These are phyloP conservation scores for Meandrusa payeni DNA, from an alignment of 2,888 invertebrate species.

Conservation along the genomic window DNA sequence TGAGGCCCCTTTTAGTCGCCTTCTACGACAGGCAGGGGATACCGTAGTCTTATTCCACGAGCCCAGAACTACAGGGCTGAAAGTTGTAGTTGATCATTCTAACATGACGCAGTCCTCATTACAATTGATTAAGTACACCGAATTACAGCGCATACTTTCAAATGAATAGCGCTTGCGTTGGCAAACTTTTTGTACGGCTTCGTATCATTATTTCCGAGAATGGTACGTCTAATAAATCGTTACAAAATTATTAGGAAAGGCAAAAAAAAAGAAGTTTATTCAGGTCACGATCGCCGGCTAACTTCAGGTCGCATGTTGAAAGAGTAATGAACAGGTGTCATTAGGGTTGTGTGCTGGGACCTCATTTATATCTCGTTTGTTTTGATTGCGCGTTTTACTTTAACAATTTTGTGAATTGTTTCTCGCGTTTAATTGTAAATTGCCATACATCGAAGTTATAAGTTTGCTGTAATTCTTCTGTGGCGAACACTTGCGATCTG, in stretches of 20 bases:
- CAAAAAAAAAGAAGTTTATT: constrained; percentile 12
- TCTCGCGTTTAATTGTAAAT: too few species aligned
- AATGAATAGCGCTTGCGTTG: neutral
- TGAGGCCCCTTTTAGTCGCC: too few species aligned
- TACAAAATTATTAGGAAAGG: constrained; percentile 9
- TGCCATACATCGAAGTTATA: too few species aligned
- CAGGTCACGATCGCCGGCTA: neutral
- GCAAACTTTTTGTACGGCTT: constrained; percentile 4
- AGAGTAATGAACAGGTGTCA: neutral
- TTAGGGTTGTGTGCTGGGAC: neutral
- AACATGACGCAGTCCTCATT: too few species aligned
- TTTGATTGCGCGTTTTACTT: too few species aligned
- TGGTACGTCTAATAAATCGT: constrained; percentile 4
- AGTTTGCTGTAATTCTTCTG: too few species aligned
- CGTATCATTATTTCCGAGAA: constrained; percentile 1
- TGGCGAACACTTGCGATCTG: too few species aligned
- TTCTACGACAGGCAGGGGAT: too few species aligned
- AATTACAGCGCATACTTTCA: constrained; percentile 3
- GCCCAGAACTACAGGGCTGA: too few species aligned
- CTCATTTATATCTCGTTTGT: constrained; percentile 15
- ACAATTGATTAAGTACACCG: neutral
- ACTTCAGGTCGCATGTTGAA: constrained; percentile 1
- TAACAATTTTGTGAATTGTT: too few species aligned
- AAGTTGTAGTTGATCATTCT: too few species aligned
- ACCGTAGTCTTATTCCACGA: too few species aligned